Percentiles rank a stretch among this genome's conserved stretches.
Evolutionary conservation across 2,888 invertebrate genomes (phyloP).

Genomic region (Drosophila peninsularis): DNA sequence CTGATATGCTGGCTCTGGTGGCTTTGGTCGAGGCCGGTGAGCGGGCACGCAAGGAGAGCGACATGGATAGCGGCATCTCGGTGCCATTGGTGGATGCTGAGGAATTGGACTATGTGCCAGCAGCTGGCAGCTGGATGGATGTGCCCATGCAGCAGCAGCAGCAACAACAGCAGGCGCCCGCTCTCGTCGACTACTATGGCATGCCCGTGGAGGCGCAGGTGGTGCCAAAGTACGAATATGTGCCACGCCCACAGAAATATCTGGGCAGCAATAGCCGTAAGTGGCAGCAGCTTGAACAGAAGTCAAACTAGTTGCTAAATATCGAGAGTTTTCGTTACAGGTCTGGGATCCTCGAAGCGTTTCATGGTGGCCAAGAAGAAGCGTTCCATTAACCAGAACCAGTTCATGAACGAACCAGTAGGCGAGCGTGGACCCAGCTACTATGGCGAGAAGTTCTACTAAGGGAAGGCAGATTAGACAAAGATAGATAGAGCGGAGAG

Average conservation of each 20-base stretch:
- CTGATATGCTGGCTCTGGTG: conserved; percentile 84
- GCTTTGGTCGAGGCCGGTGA: conserved; percentile 84
- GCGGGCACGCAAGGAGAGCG: conserved; percentile 82
- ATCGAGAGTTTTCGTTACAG: conserved; percentile 35
- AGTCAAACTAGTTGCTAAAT: background rate
- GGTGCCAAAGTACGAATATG: conserved; percentile 81
- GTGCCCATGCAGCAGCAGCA: conserved; percentile 42
- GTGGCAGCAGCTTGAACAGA: conserved; percentile 56
- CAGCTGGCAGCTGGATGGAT: conserved; percentile 81
- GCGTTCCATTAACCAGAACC: conserved; percentile 80
- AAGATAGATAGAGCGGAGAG: conserved; percentile 12
- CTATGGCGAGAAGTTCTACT: conserved; percentile 80
- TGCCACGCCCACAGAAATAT: conserved; percentile 81
- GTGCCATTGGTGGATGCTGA: conserved; percentile 66
- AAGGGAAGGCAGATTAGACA: conserved; percentile 37
- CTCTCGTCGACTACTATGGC: conserved; percentile 82
- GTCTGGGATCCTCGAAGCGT: conserved; percentile 80
- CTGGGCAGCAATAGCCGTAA: conserved; percentile 77
- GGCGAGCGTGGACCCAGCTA: conserved; percentile 77
- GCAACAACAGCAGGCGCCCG: conserved; percentile 54
- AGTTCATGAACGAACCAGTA: conserved; percentile 74
- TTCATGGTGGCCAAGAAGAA: conserved; percentile 85
- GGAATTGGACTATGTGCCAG: conserved; percentile 67
- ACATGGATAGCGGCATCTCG: conserved; percentile 60
- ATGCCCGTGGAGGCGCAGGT: conserved; percentile 81